Evolutionary conservation across 2,113 vertebrate genomes (phyloP), one percentile per base, ranked within the genome.

Genomic region (Lamprotornis superbus): DNA sequence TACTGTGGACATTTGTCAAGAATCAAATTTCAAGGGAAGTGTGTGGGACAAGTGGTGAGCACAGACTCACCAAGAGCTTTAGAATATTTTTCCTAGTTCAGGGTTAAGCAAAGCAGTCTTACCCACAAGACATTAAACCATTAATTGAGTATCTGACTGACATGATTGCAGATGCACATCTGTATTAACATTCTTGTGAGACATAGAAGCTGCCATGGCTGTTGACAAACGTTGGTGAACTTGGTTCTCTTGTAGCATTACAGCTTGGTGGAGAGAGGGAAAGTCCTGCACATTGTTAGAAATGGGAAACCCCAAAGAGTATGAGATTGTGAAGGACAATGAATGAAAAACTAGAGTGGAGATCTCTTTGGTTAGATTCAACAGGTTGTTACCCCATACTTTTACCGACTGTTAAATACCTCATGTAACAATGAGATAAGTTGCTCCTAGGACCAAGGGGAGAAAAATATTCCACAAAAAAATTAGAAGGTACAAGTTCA

Each of bases 301-400:
- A 67, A 53, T 27, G 14, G 71, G 47, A 84, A 83, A 57, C 23
- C 10, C 47, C 3, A 1, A 42, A 28, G 33, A 35, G 5, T 37
- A 39, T 42, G 11, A 67, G 10, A 30, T 21, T 53, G 17, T 50
- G 21, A n/a, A 65, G 75, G 31, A 33, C 31, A 40, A 12, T 11
- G 22, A 75, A 5, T 70, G 18, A 59, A 78, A 70, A 70, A 33
- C 6, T 56, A 13, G 22, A 49, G 12, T 4, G 4, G 23, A n/a
- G 10, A 25, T 35, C 78, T 37, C 21, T 30, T 40, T 55, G 7
- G 27, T 74, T 63, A 83, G 9, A 27, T 42, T 6, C 23, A 50
- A 4, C 7, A 3, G 2, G 3, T 81, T 44, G 7, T 83, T 71
- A 85, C 2, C 3, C 13, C 5, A 4, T 37, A 27, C 4, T 20